Conservation (phyloP, 2,113 vertebrate genomes). For the Syngnathus floridae region DNA sequence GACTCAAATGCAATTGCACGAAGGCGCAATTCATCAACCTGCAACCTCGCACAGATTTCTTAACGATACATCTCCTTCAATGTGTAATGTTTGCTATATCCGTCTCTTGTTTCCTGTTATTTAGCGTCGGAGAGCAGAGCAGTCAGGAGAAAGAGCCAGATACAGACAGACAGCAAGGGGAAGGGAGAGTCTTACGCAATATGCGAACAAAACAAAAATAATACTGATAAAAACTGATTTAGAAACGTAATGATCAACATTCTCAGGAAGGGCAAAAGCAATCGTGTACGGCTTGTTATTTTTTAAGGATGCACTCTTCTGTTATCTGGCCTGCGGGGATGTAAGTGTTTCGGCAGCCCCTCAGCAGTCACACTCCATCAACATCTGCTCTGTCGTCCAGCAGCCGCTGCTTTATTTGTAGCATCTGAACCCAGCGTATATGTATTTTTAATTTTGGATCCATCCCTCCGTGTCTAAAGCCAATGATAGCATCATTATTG, state of each 20-base stretch:
- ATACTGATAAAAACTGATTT: neutral
- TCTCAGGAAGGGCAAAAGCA: neutral
- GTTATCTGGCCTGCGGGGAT: constrained; percentile 8
- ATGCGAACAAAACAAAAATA: neutral
- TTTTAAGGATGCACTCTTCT: neutral
- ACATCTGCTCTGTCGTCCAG: constrained; percentile 6
- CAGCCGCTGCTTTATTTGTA: constrained; percentile 13
- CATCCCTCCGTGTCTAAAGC: constrained; percentile 5
- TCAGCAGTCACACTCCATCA: constrained; percentile 14
- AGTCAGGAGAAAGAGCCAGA: constrained; percentile 6
- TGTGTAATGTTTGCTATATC: neutral
- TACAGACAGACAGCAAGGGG: constrained; percentile 12
- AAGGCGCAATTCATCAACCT: neutral
- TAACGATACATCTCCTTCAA: neutral
- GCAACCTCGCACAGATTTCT: neutral
- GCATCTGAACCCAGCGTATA: neutral
- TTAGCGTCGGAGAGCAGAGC: constrained; percentile 25
- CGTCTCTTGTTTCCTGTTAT: constrained; percentile 9
- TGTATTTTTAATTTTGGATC: neutral
- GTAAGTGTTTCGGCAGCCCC: constrained; percentile 17
- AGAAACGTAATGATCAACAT: neutral
- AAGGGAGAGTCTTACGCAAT: neutral
- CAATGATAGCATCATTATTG: neutral
- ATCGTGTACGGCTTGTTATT: neutral
- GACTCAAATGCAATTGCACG: neutral